phyloP scores from a whole-genome alignment of 2,113 vertebrate genomes.

The Passer domesticus region DNA sequence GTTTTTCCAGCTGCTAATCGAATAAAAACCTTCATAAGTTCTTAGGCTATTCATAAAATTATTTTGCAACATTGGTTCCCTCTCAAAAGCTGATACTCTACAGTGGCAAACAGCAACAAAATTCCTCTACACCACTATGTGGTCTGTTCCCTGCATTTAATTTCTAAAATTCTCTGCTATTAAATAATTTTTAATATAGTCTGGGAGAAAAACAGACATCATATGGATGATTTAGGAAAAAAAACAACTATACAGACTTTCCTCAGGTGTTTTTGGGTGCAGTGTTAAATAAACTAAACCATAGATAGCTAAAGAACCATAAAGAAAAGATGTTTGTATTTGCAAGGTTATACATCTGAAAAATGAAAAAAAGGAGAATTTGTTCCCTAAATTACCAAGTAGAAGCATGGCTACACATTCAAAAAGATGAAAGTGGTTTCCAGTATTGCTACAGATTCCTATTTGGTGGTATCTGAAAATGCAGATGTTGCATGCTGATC shows the following conservation, averaged over 20 bases:
- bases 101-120: background rate
- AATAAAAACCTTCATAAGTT: background rate
- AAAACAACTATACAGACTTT: accelerated
- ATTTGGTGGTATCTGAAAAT: background rate
- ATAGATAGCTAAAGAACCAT: background rate
- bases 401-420: background rate
- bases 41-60: background rate
- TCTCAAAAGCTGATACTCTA: background rate
- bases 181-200: background rate
- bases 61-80: background rate
- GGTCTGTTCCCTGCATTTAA: background rate
- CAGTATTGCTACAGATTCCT: background rate
- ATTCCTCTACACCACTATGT: background rate
- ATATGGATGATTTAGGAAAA: background rate
- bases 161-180: background rate
- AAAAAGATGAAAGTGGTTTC: background rate
- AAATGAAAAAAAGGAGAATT: background rate
- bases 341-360: background rate
- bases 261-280: background rate
- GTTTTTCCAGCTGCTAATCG: background rate
- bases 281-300: background rate
- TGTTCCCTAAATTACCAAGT: background rate
- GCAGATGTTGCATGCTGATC: background rate
- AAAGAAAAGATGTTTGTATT: background rate
- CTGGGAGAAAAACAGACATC: background rate